phyloP scores from a whole-genome alignment of 1,140 invertebrate species.

The Cardiocondyla obscurior region DNA sequence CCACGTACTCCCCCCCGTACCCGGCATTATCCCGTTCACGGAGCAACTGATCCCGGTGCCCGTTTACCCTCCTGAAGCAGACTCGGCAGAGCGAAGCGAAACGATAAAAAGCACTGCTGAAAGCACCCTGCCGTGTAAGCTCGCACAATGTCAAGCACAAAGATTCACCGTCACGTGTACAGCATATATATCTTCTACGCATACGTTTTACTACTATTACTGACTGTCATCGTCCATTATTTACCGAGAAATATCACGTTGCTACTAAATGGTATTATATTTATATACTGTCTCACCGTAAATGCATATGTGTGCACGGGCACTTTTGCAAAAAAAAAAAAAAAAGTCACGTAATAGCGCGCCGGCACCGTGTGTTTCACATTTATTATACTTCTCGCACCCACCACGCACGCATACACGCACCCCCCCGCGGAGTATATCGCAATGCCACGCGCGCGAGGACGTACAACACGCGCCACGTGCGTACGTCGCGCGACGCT shows the following conservation, averaged over 20 bases:
- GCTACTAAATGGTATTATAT: constrained; percentile 12
- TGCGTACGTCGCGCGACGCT: constrained; percentile 11
- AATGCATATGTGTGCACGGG: constrained; percentile 42
- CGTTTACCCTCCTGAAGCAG: constrained; percentile 69
- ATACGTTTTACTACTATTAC: constrained; percentile 42
- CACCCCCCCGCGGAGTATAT: constrained; percentile 46
- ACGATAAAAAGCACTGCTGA: constrained; percentile 77
- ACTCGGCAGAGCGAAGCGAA: constrained; percentile 78
- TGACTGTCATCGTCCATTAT: constrained; percentile 40
- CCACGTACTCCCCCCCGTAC: constrained; percentile 16
- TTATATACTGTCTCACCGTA: constrained; percentile 13
- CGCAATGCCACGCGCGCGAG: too few relatives aligned
- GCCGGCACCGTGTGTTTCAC: constrained; percentile 57
- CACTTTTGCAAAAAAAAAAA: constrained; percentile 51
- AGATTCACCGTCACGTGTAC: constrained; percentile 69
- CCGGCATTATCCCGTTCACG: constrained; percentile 61
- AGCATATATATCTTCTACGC: constrained; percentile 56
- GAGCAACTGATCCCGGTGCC: constrained; percentile 59
- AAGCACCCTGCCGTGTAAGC: constrained; percentile 80
- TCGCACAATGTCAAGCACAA: constrained; percentile 83
- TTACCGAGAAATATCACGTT: constrained; percentile 26
- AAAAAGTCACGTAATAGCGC: constrained; percentile 43
- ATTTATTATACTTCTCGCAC: constrained; percentile 57
- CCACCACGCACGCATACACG: constrained; percentile 71
- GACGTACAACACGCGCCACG: too few relatives aligned